A percentile compares a stretch with the other conserved stretches of the same genome.
phyloP scores from a whole-genome alignment of 64 coral and sea anemone species.

The Cladopsammia gracilis region DNA sequence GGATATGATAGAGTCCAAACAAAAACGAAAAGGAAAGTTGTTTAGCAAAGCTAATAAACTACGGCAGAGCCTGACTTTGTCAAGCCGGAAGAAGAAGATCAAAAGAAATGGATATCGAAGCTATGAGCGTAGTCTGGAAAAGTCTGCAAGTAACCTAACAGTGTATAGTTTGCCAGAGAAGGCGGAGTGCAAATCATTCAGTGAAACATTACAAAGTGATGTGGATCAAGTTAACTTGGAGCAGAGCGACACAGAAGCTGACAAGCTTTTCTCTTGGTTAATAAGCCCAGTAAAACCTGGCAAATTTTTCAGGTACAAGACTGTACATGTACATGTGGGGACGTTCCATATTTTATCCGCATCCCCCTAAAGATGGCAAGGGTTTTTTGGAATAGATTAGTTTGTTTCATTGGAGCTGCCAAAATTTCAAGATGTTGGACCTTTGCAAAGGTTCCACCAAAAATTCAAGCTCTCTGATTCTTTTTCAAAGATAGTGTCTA shows the following conservation, averaged over 20 bases:
- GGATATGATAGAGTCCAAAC: constrained; percentile 39
- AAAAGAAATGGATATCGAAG: constrained; percentile 61
- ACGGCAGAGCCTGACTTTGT: constrained; percentile 83
- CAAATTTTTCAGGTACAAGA: constrained; percentile 96
- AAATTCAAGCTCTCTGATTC: too few relatives aligned
- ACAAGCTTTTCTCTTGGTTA: constrained; percentile 89
- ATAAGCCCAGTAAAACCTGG: constrained; percentile 93
- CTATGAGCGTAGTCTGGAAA: constrained; percentile 38
- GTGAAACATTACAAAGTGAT: constrained; percentile 16
- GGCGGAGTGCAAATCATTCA: neutral
- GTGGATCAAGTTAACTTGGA: neutral
- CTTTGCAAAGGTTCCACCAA: too few relatives aligned
- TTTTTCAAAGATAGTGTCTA: too few relatives aligned
- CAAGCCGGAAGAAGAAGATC: constrained; percentile 78
- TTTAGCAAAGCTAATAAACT: constrained; percentile 86
- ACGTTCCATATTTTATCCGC: too few relatives aligned
- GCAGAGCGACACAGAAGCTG: constrained; percentile 82
- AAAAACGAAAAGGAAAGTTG: constrained; percentile 51
- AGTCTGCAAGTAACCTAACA: neutral
- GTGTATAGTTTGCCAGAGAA: constrained; percentile 22
- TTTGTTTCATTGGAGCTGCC: too few relatives aligned
- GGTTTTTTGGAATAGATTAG: too few relatives aligned
- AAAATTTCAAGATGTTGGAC: too few relatives aligned
- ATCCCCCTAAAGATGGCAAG: too few relatives aligned
- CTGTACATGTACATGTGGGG: neutral